Evolutionary conservation across 1,140 invertebrate species (phyloP), one percentile per base, ranked within the genome.

Genomic region (silkworm (Bombyx mori)): DNA sequence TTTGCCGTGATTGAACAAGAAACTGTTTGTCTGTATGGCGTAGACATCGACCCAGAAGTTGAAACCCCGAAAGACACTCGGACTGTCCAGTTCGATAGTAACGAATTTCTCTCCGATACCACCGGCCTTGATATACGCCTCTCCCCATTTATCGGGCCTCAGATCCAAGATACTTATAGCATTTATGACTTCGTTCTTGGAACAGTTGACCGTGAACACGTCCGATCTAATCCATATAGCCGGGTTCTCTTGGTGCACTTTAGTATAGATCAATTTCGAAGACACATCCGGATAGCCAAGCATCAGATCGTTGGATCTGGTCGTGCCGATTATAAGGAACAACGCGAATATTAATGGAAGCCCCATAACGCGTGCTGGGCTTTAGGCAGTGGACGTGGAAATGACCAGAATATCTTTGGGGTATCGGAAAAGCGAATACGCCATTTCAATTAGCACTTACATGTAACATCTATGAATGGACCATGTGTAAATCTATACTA

Each of bases 31-130:
- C 52, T 79, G 60, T 35, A 83, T 74, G 1, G 79, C 79, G 56
- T 80, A 86, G 8, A 84, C 70, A 61, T 82, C 67, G n/a, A 86
- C 75, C 69, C 73, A 77, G 60, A 84, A 86, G 51, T 83, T 84
- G 47, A 72, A 83, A 0, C 81, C 81, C 47, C 80, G 60, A 12
- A 84, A 77, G 1, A 82, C 65, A 8, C 64, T 75, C 0, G 81
- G 79, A 56, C 81, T 84, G 42, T 82, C 65, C 52, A 86, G 45
- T 45, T 84, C 81, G 1, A 86, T 74, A 0, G 71, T 77, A 1
- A 85, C 80, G 54, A 57, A 79, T 22, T 58, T 75, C 26, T 81
- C 66, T 0, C 83, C 83, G 12, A 86, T 79, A 0, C 83, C 83
- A 7, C 83, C 83, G 6, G 46, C 54, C 42, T 75, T 82, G 8